phyloP scores from a whole-genome alignment of 2,888 invertebrate genomes.

The Caenorhabditis doughertyi region DNA sequence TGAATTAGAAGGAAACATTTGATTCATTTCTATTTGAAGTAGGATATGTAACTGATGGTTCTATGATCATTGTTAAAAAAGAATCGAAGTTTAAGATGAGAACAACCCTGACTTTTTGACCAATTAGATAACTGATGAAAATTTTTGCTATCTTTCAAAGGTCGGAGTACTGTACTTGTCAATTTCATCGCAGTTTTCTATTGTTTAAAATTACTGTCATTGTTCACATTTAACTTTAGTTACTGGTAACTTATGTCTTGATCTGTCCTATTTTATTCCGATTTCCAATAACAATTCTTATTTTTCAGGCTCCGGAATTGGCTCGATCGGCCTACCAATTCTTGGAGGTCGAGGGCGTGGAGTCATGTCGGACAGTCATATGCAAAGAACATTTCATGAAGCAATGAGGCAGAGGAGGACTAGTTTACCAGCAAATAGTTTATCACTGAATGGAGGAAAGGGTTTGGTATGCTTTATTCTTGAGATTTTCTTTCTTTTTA shows the following conservation, averaged over 20 bases:
- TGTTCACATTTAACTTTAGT: no score
- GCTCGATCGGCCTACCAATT: conserved; percentile 57
- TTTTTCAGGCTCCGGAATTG: conserved; percentile 48
- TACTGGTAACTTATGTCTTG: no score
- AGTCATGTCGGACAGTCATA: conserved; percentile 69
- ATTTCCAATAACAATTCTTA: neutral
- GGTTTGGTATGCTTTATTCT: conserved; percentile 18
- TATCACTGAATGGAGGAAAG: conserved; percentile 50
- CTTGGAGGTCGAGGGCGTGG: conserved; percentile 55
- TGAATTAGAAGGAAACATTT: neutral
- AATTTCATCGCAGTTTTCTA: no score
- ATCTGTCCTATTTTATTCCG: no score
- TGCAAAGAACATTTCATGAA: conserved; percentile 72
- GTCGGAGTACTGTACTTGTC: no score
- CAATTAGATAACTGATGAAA: no score
- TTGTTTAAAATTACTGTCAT: no score
- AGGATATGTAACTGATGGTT: conserved; percentile 5
- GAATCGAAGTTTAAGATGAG: conserved; percentile 7
- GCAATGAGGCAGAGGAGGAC: conserved; percentile 74
- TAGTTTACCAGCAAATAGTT: conserved; percentile 71
- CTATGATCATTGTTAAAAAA: conserved; percentile 16
- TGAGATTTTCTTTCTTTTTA: neutral
- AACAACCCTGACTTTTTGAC: no score
- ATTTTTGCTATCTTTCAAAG: neutral
- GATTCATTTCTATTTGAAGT: neutral